Percentiles rank a stretch among this genome's conserved stretches.
Conservation (phyloP, 2,888 invertebrate genomes). For the Oligia fasciuncula region DNA sequence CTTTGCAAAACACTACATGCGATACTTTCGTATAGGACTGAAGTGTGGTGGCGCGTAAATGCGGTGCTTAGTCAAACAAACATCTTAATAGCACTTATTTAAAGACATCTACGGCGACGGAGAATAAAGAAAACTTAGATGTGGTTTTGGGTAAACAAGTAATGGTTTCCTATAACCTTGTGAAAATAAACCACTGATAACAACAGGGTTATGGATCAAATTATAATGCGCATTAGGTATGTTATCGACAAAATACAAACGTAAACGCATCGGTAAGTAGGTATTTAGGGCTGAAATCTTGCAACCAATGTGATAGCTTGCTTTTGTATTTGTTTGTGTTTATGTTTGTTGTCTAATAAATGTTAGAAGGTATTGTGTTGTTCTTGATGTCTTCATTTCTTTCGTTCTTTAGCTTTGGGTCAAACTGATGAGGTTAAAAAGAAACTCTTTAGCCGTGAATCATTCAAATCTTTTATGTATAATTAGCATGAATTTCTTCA, state of each 20-base stretch:
- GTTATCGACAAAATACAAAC: conserved; percentile 24
- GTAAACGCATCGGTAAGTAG: conserved; percentile 29
- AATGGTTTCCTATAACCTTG: conserved; percentile 20
- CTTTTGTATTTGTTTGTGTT: conserved; percentile 2
- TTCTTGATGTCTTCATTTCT: neutral
- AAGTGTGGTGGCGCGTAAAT: conserved; percentile 40
- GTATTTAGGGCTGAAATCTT: conserved; percentile 22
- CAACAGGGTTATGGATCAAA: conserved; percentile 16
- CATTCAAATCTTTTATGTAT: neutral
- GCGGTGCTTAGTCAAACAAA: conserved; percentile 40
- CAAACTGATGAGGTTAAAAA: neutral
- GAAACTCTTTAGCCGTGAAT: neutral
- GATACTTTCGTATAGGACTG: conserved; percentile 68
- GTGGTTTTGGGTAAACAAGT: conserved; percentile 35
- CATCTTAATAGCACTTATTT: conserved; percentile 44
- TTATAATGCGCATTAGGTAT: conserved; percentile 5
- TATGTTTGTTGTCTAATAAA: neutral
- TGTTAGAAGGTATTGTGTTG: neutral
- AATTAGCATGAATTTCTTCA: neutral
- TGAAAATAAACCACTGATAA: conserved; percentile 9
- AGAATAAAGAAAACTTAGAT: too few relatives aligned
- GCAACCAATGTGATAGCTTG: conserved; percentile 4
- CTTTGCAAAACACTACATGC: conserved; percentile 77
- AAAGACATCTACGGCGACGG: too few relatives aligned
- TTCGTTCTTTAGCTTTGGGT: neutral